phyloP scores from a whole-genome alignment of 2,797 vertebrate species.

The Tadarida brasiliensis region DNA sequence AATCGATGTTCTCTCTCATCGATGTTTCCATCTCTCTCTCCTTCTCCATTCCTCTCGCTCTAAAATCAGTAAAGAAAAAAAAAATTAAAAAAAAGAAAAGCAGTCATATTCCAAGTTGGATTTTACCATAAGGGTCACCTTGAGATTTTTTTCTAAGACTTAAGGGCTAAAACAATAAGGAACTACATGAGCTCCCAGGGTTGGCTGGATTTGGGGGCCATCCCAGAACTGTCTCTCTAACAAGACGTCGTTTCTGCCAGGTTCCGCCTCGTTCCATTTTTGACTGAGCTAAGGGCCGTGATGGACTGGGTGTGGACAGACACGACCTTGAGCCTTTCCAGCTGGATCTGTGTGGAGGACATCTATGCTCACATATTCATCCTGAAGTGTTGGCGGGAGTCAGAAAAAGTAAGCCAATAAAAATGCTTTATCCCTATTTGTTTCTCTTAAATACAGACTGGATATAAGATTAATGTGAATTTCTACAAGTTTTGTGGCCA shows the following conservation, averaged over 20 bases:
- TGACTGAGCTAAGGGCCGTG: constrained; percentile 98
- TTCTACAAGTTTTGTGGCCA: neutral
- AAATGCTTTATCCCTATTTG: neutral
- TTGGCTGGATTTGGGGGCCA: neutral
- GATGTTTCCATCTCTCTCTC: too few species aligned
- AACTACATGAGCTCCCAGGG: neutral
- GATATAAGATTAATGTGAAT: neutral
- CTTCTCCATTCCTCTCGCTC: too few species aligned
- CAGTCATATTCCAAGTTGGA: neutral
- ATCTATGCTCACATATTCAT: constrained; percentile 99
- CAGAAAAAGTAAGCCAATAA: constrained; percentile 94
- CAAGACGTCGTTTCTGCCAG: constrained; percentile 85
- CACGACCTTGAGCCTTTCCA: constrained; percentile 98
- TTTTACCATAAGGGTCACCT: neutral
- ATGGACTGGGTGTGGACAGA: constrained; percentile 99
- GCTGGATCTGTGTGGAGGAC: constrained; percentile 99
- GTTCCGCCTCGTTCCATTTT: constrained; percentile 97
- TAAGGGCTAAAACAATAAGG: neutral
- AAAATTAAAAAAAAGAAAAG: neutral
- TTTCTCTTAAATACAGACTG: neutral
- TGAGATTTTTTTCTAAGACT: neutral
- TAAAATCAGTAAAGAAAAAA: too few species aligned
- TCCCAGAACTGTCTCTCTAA: constrained; percentile 6
- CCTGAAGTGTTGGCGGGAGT: constrained; percentile 99
- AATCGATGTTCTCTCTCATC: too few species aligned